phyloP scores from a whole-genome alignment of 2,113 vertebrate species.

The Barbus barbus region DNA sequence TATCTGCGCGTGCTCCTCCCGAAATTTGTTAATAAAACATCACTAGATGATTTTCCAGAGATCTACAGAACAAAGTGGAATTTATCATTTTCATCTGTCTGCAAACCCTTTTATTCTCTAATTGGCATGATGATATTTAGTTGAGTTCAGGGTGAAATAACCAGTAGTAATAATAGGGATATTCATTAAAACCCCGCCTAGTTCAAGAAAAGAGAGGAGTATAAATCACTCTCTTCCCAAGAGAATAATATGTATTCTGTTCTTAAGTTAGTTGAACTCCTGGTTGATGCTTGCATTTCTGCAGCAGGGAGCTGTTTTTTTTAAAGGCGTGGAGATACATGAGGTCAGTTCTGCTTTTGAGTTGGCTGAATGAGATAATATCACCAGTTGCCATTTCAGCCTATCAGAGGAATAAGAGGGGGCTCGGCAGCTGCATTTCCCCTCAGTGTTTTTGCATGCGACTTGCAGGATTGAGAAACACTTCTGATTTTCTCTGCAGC shows the following conservation, averaged over 20 bases:
- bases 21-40: no score
- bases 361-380: constrained; percentile 23
- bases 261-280: not conserved
- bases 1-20: no score
- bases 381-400: no score
- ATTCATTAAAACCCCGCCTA: not conserved
- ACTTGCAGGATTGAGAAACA: not conserved
- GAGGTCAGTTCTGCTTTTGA: constrained; percentile 29
- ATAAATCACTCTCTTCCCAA: not conserved
- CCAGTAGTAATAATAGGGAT: not conserved
- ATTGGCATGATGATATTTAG: no score
- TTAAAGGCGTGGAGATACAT: constrained; percentile 2
- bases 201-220: not conserved
- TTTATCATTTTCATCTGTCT: no score
- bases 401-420: constrained; percentile 40
- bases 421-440: constrained; percentile 30
- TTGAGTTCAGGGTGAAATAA: no score
- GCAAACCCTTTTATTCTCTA: no score
- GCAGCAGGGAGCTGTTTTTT: constrained; percentile 14
- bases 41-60: no score
- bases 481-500: constrained; percentile 6
- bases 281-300: not conserved
- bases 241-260: constrained; percentile 2
- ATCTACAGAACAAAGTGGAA: no score
- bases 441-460: constrained; percentile 4